Conservation (phyloP, 2,113 vertebrate species). For the Chlorodrepanis virens region DNA sequence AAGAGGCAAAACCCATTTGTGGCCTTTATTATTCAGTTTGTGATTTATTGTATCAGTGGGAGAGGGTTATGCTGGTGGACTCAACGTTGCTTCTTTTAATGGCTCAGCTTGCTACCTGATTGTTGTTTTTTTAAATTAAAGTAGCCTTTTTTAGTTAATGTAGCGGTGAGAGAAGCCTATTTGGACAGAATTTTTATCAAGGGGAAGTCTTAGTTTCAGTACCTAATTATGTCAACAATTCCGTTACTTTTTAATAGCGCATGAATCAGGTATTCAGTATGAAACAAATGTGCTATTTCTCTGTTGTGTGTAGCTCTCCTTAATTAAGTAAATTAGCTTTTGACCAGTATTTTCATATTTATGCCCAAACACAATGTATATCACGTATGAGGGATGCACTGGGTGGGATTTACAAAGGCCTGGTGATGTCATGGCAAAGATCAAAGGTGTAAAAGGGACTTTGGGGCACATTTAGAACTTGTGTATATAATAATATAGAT, state of each 20-base stretch:
- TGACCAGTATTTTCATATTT: not conserved
- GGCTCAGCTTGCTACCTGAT: not conserved
- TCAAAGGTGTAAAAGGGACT: not conserved
- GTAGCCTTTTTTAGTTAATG: not conserved
- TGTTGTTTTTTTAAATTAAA: not conserved
- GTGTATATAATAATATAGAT: rapidly evolving
- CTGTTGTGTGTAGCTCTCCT: not conserved
- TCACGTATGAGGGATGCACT: rapidly evolving
- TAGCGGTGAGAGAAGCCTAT: not conserved
- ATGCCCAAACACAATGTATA: rapidly evolving
- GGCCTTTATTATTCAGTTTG: not conserved
- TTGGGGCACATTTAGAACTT: not conserved
- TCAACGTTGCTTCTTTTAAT: not conserved
- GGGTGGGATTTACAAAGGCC: rapidly evolving
- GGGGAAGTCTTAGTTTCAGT: not conserved
- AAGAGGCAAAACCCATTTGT: not conserved
- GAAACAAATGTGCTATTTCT: not conserved
- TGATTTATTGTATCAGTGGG: not conserved
- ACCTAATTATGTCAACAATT: not conserved
- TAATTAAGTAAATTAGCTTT: not conserved
- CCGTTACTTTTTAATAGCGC: not conserved
- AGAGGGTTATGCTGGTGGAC: not conserved
- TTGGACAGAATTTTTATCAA: not conserved
- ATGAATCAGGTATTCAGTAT: not conserved
- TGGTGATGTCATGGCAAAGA: not conserved